Conservation (phyloP, 1,140 invertebrate species). For the Anoplolepis gracilipes region DNA sequence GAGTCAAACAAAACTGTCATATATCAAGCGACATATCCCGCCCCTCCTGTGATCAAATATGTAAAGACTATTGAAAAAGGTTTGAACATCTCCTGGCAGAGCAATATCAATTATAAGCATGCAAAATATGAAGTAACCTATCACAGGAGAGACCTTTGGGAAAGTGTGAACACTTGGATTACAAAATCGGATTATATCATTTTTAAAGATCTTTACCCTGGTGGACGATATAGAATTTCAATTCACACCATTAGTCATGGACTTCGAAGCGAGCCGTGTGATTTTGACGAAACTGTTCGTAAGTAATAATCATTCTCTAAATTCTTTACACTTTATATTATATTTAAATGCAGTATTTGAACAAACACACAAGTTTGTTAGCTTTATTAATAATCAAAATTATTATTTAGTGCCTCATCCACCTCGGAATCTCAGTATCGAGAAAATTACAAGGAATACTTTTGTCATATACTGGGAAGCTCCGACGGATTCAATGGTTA, state of each 20-base stretch:
- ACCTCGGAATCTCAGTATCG: conserved; percentile 92
- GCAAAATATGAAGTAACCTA: no score
- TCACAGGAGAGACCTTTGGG: no score
- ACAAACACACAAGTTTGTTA: conserved; percentile 6
- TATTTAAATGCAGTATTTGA: no score
- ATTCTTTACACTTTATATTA: not conserved
- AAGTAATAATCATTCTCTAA: conserved; percentile 85
- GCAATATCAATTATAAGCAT: no score
- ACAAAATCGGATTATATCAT: no score
- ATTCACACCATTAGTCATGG: conserved; percentile 95
- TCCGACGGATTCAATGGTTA: conserved; percentile 91
- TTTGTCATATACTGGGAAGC: conserved; percentile 93
- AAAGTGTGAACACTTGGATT: no score
- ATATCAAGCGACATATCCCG: conserved; percentile 93
- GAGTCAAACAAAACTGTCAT: conserved; percentile 92
- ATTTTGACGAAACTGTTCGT: conserved; percentile 96
- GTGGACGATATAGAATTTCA: conserved; percentile 95
- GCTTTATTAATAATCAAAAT: not conserved
- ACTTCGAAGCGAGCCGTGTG: conserved; percentile 93
- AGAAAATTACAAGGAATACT: conserved; percentile 92
- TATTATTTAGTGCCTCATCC: conserved; percentile 91
- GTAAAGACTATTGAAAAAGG: no score
- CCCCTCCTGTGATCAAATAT: conserved; percentile 95
- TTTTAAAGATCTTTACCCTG: no score
- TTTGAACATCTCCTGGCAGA: no score